These are phyloP conservation scores for Peromyscus californicus DNA, from an alignment of 2,113 vertebrate genomes.

Conservation along the genomic window DNA sequence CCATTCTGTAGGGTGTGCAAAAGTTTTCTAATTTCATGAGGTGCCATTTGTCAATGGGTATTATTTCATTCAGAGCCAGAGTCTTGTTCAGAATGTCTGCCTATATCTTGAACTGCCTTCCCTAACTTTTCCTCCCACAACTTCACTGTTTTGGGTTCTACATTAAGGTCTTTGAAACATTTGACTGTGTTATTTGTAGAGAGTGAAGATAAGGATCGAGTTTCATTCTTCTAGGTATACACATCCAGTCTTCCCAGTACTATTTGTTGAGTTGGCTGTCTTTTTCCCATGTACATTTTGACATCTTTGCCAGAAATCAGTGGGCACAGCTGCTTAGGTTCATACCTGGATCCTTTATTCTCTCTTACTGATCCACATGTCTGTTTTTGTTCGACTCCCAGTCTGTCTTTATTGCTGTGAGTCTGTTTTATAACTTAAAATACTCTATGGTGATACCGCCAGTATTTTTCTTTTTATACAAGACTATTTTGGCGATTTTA, in stretches of 20 bases:
- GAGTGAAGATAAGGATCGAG: background rate
- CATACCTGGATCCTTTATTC: background rate
- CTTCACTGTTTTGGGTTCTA: background rate
- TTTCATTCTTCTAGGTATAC: background rate
- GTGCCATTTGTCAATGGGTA: background rate
- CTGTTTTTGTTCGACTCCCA: background rate
- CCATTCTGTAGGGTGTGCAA: background rate
- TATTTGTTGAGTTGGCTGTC: background rate
- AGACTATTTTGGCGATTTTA: background rate
- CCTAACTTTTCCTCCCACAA: background rate
- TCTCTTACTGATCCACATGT: background rate
- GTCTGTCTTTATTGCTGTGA: background rate
- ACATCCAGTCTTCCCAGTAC: background rate
- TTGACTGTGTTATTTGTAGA: background rate
- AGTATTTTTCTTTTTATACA: background rate
- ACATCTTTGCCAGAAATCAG: background rate
- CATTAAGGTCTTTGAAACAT: background rate
- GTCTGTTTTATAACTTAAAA: background rate
- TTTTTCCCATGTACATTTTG: background rate
- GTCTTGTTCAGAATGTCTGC: background rate
- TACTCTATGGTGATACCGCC: background rate
- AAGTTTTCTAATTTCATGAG: background rate
- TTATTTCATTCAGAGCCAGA: background rate
- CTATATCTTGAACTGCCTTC: background rate
- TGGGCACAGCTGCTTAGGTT: background rate